These are phyloP conservation scores for Oryzias javanicus DNA, from an alignment of 2,113 vertebrate species.

Conservation along the genomic window DNA sequence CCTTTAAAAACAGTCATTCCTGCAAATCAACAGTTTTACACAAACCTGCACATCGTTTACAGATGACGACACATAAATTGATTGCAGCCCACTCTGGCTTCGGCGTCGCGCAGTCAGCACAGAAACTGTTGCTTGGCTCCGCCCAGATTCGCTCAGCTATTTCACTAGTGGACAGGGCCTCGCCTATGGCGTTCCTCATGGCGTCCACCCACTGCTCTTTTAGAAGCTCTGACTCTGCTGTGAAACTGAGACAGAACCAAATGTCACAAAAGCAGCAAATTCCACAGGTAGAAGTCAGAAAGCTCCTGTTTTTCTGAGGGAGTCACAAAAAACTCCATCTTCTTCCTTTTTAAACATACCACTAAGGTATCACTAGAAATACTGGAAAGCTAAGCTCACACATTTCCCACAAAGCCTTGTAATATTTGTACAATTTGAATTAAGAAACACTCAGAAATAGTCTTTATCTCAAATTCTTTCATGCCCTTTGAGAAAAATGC, in stretches of 20 bases:
- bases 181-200: conserved; percentile 82
- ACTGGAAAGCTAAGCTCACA: too few relatives aligned
- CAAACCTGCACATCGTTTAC: conserved; percentile 92
- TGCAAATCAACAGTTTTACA: neutral
- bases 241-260: conserved; percentile 78
- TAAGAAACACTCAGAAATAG: too few relatives aligned
- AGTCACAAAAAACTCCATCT: too few relatives aligned
- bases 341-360: too few relatives aligned
- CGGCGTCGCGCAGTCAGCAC: conserved; percentile 84
- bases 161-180: conserved; percentile 88
- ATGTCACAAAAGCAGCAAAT: neutral
- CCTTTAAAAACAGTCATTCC: neutral
- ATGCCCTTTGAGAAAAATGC: too few relatives aligned
- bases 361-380: too few relatives aligned
- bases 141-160: conserved; percentile 87
- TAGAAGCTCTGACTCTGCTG: conserved; percentile 83
- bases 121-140: conserved; percentile 81
- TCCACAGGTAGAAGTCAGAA: neutral
- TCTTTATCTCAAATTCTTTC: too few relatives aligned
- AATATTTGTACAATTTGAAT: too few relatives aligned
- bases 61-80: conserved; percentile 93
- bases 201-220: conserved; percentile 89
- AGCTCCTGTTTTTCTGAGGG: too few relatives aligned
- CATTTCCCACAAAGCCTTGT: too few relatives aligned
- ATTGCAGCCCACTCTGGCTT: conserved; percentile 93